Evolutionary conservation across 2,797 vertebrate species (phyloP).

Genomic region (Thalassophryne amazonica): DNA sequence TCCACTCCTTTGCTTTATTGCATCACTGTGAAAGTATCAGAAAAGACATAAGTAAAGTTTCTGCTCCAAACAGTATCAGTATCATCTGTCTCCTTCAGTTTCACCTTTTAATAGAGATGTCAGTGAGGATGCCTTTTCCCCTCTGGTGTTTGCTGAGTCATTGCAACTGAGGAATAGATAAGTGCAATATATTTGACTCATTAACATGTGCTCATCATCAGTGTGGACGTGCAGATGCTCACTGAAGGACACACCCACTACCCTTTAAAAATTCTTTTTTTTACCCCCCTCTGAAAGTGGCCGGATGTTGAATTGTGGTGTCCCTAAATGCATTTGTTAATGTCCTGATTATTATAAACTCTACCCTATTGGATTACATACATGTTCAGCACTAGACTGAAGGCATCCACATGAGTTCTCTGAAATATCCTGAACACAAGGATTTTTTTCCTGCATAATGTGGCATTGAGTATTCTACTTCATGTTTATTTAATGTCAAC

Average conservation of each 20-base stretch:
- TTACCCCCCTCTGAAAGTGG: background rate
- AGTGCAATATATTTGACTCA: constrained; percentile 53
- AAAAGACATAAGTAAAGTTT: constrained; percentile 51
- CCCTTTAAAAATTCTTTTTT: background rate
- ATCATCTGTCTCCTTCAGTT: constrained; percentile 21
- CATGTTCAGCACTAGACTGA: background rate
- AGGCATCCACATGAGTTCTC: too few relatives aligned
- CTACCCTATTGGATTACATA: too few relatives aligned
- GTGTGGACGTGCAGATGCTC: constrained; percentile 49
- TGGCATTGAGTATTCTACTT: background rate
- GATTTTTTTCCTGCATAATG: too few relatives aligned
- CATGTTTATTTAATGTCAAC: too few relatives aligned
- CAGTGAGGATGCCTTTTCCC: constrained; percentile 6
- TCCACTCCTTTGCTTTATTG: too few relatives aligned
- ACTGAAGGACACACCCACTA: constrained; percentile 10
- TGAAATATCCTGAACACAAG: too few relatives aligned
- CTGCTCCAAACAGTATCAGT: constrained; percentile 17
- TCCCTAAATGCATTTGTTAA: constrained; percentile 45
- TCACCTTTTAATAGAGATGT: background rate
- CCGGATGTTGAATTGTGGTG: background rate
- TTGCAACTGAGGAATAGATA: constrained; percentile 44
- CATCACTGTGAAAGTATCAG: background rate
- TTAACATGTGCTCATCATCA: constrained; percentile 40
- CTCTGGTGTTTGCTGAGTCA: constrained; percentile 24
- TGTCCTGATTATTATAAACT: too few relatives aligned